phyloP scores from a whole-genome alignment of 2,797 vertebrate genomes.

The Garrulus glandarius region DNA sequence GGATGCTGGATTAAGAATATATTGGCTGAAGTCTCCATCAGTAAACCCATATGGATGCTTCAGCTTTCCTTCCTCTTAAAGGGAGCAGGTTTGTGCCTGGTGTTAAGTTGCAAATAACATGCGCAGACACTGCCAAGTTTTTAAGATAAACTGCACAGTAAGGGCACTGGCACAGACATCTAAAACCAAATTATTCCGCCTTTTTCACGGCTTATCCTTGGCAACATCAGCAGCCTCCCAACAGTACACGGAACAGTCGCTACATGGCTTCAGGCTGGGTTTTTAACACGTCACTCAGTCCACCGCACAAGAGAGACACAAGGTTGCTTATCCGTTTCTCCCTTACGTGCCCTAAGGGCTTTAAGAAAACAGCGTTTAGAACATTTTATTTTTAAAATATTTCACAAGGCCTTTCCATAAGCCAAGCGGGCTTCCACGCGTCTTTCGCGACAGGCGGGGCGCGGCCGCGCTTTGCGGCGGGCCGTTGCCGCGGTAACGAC shows the following conservation, averaged over 20 bases:
- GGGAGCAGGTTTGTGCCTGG: not conserved
- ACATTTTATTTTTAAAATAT: not conserved
- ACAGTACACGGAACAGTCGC: not conserved
- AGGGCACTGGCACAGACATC: no score
- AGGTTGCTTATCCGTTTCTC: not conserved
- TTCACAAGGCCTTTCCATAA: rapidly evolving
- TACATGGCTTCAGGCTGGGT: not conserved
- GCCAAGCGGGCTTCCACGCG: rapidly evolving
- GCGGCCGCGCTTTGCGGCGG: not conserved
- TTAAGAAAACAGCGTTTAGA: not conserved
- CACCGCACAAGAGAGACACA: not conserved
- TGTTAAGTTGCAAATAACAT: rapidly evolving
- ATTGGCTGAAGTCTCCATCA: not conserved
- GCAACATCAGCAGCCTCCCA: not conserved
- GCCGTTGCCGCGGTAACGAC: not conserved
- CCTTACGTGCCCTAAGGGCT: not conserved
- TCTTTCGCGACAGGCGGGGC: not conserved
- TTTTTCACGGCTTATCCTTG: not conserved
- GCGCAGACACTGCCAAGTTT: not conserved
- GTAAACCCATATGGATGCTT: rapidly evolving
- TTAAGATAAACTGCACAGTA: not conserved
- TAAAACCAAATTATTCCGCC: not conserved
- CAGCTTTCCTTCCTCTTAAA: not conserved
- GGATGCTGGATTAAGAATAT: not conserved
- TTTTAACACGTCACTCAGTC: not conserved